phyloP scores from a whole-genome alignment of 2,113 vertebrate genomes.

The Vireo altiloquus region DNA sequence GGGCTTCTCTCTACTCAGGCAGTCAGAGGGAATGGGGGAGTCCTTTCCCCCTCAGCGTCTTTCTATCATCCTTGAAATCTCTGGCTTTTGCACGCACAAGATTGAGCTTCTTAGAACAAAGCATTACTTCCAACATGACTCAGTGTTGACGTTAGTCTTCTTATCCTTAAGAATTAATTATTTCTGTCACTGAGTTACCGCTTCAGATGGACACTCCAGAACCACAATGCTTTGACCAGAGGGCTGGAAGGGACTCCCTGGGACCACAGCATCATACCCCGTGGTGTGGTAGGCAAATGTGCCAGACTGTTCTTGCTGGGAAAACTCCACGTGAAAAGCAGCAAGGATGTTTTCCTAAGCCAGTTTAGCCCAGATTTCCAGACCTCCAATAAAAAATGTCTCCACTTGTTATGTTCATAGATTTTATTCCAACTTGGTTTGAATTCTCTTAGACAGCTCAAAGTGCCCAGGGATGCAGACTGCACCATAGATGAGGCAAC shows the following conservation, averaged over 20 bases:
- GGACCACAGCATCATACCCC: background rate
- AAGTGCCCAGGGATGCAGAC: background rate
- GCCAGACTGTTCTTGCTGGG: background rate
- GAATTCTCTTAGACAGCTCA: background rate
- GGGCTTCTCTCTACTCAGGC: background rate
- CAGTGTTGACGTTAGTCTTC: background rate
- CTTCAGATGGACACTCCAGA: background rate
- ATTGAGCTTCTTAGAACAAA: background rate
- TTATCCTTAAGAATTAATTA: background rate
- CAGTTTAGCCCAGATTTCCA: background rate
- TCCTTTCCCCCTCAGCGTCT: background rate
- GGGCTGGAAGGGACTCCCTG: background rate
- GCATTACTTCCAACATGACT: accelerated
- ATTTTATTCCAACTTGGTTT: background rate
- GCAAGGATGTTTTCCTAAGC: background rate
- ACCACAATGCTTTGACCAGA: background rate
- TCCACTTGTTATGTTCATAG: background rate
- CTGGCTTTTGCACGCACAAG: background rate
- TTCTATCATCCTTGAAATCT: background rate
- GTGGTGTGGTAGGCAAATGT: background rate
- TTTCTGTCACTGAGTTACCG: background rate
- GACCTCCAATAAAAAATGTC: background rate
- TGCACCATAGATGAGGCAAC: background rate
- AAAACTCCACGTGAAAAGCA: background rate
- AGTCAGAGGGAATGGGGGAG: background rate